Evolutionary conservation across 2,888 invertebrate species (phyloP), one percentile per base, ranked within the genome.

Genomic region (Dolichomitus sp.): DNA sequence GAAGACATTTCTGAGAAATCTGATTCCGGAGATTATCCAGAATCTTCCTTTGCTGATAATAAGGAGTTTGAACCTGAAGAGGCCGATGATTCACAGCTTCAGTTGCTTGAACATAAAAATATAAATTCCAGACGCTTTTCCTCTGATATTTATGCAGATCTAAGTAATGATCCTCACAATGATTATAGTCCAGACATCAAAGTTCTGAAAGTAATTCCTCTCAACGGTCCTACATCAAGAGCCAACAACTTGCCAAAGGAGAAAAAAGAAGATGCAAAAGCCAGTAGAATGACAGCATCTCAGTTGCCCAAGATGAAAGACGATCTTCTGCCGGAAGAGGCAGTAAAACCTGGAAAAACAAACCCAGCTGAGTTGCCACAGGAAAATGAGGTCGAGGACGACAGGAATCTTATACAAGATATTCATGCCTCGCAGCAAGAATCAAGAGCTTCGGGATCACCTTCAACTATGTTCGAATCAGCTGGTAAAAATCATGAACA

Each of bases 171-270:
- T 6, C 14, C 12, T 45, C 37, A 11, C 23, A 63, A 23, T 19
- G 42, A 27, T 1, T n/a, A 68, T 23, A 19, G 17, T 66, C 70
- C 70, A 48, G 83, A 81, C 11, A 66, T 85, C 14, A 37, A 65
- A 77, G 42, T 84, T 19, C 63, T 86, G 14, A 81, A 81, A 33
- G 73, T 85, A 23, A 79, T 86, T 68, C 85, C 85, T 4, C 33
- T 85, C 12, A 59, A 65, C 5, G 14, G 69, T 17, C 59, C 76
- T 19, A 23, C 42, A 12, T 17, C n/a, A 17, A 52, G 27, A 12
- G 17, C 9, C 6, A 45, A 59, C 27, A 40, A 19, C 45, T 30
- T 11, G 11, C 40, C 19, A 4, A 66, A 59, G 1, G 59, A 57
- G 11, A 48, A 11, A 27, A 30, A 33, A 19, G 37, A 23, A 14